phyloP scores from a whole-genome alignment of 2,888 invertebrate genomes.

The Incurvaria masculella region DNA sequence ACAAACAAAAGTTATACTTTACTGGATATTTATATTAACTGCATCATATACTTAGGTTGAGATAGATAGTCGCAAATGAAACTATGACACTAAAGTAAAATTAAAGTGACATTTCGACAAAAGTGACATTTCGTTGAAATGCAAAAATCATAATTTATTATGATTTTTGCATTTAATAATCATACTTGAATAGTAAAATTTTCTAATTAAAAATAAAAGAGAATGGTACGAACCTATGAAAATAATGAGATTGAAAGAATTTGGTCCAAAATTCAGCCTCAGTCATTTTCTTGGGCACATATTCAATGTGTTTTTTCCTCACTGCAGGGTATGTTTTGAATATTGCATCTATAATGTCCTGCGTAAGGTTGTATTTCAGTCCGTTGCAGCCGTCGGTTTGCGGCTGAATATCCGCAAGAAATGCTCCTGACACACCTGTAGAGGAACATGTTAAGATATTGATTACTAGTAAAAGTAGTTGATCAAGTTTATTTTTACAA shows the following conservation, averaged over 20 bases:
- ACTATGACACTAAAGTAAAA: too few relatives aligned
- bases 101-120: constrained; percentile 3
- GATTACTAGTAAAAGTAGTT: too few relatives aligned
- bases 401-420: constrained; percentile 92
- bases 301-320: constrained; percentile 92
- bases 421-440: constrained; percentile 68
- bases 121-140: not conserved
- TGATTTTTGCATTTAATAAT: too few relatives aligned
- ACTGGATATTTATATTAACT: too few relatives aligned
- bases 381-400: constrained; percentile 97
- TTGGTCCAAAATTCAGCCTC: constrained; percentile 99
- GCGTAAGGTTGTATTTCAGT: constrained; percentile 93
- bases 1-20: too few relatives aligned
- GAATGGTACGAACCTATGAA: constrained; percentile 79
- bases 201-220: not conserved
- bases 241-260: constrained; percentile 99
- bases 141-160: not conserved
- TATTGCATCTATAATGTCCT: constrained; percentile 96
- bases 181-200: too few relatives aligned
- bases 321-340: constrained; percentile 99
- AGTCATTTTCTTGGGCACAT: constrained; percentile 92
- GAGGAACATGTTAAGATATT: too few relatives aligned
- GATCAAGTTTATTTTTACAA: too few relatives aligned
- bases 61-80: too few relatives aligned
- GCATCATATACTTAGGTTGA: too few relatives aligned